These are phyloP conservation scores for Malurus melanocephalus DNA, from an alignment of 2,113 vertebrate genomes.

Conservation along the genomic window DNA sequence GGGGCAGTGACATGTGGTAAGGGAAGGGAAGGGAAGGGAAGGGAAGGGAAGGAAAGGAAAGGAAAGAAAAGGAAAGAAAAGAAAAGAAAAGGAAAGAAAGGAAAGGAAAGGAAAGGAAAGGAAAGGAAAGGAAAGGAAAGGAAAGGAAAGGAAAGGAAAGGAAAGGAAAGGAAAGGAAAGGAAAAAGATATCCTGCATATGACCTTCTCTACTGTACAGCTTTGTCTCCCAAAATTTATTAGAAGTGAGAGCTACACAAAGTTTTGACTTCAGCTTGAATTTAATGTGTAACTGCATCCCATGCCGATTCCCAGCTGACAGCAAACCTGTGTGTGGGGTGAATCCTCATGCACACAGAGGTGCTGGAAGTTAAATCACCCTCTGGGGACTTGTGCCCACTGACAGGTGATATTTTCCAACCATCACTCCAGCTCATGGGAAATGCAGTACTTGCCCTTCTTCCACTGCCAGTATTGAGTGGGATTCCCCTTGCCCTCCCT, in stretches of 20 bases:
- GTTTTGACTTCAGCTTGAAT: background rate
- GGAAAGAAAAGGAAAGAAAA: background rate
- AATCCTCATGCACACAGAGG: background rate
- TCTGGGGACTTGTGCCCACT: accelerated
- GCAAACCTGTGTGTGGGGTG: background rate
- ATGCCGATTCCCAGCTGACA: background rate
- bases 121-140: background rate
- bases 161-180: background rate
- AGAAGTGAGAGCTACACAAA: background rate
- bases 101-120: background rate
- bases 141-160: background rate
- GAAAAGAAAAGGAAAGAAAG: too few species aligned
- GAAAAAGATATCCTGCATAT: background rate
- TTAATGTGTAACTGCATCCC: background rate
- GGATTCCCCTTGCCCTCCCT: accelerated
- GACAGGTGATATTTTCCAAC: background rate
- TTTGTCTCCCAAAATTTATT: background rate
- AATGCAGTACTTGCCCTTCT: accelerated
- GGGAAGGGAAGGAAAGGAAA: background rate
- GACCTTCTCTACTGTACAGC: background rate
- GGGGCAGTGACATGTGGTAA: accelerated
- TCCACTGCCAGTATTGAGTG: background rate
- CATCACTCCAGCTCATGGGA: accelerated
- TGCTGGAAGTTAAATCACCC: background rate
- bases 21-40: background rate